phyloP scores from a whole-genome alignment of 1,140 invertebrate genomes.

The Drosophila miranda region DNA sequence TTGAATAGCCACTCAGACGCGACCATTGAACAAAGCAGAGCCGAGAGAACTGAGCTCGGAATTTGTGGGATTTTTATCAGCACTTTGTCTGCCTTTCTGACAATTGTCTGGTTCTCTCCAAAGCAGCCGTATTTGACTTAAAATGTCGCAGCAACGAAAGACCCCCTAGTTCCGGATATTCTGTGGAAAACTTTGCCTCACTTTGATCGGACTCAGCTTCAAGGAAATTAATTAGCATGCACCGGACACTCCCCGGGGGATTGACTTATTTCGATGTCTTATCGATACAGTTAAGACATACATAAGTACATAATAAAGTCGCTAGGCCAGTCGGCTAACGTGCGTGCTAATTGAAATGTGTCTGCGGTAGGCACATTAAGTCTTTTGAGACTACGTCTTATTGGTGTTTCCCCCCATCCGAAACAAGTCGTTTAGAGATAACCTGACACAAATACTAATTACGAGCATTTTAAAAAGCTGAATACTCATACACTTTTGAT shows the following conservation, averaged over 20 bases:
- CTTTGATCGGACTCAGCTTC: conserved; percentile 32
- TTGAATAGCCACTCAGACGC: conserved; percentile 7
- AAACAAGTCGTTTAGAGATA: conserved; percentile 1
- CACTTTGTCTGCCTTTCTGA: conserved; percentile 33
- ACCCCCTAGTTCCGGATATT: conserved; percentile 53
- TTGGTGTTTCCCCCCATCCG: conserved; percentile 17
- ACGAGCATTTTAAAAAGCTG: too few relatives aligned
- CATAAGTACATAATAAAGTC: conserved; percentile 10
- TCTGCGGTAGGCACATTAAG: conserved; percentile 20
- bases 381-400: conserved; percentile 3
- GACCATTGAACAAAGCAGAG: conserved; percentile 31
- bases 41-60: conserved; percentile 36
- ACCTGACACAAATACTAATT: conserved; percentile 29
- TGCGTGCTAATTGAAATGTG: conserved; percentile 41
- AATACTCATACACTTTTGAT: too few relatives aligned
- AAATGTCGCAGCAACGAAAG: conserved; percentile 16
- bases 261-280: conserved; percentile 53
- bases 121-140: conserved; percentile 22
- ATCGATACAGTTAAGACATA: conserved; percentile 42
- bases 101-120: conserved; percentile 21
- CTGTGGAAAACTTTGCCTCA: conserved; percentile 32
- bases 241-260: conserved; percentile 30
- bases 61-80: conserved; percentile 45
- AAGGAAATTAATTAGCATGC: conserved; percentile 74
- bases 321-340: conserved; percentile 15